phyloP scores from a whole-genome alignment of 2,797 vertebrate genomes.

The Miichthys miiuy region DNA sequence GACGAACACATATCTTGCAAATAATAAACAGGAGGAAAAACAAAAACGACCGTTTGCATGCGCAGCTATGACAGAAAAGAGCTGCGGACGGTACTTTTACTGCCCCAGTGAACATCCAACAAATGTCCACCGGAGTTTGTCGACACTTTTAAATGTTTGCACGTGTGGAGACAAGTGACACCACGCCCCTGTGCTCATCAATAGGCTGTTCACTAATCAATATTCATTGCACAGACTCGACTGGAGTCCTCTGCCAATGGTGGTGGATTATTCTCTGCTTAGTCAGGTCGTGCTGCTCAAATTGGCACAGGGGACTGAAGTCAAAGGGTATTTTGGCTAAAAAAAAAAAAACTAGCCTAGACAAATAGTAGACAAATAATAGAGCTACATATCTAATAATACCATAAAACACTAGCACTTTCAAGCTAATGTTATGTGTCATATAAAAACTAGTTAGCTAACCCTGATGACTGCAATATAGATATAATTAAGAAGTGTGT shows the following conservation, averaged over 20 bases:
- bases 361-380: not conserved
- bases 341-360: not conserved
- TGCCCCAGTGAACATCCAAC: not conserved
- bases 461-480: not conserved
- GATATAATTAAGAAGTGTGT: too few relatives aligned
- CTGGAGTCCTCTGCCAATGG: not conserved
- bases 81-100: not conserved
- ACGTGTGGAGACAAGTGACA: conserved; percentile 55
- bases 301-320: not conserved
- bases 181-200: conserved; percentile 71
- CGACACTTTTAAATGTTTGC: conserved; percentile 68
- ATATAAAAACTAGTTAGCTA: not conserved
- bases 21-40: not conserved
- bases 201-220: conserved; percentile 40
- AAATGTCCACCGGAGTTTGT: not conserved
- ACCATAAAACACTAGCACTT: not conserved
- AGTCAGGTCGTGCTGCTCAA: conserved; percentile 11
- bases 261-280: conserved; percentile 34
- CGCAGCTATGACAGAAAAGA: not conserved
- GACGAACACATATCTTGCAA: not conserved
- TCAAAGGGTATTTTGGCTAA: not conserved
- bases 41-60: conserved; percentile 14
- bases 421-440: not conserved
- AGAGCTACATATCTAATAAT: too few relatives aligned
- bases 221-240: conserved; percentile 10